A percentile compares a stretch with the other conserved stretches of the same genome.
These are phyloP conservation scores for Pandion haliaetus DNA, from an alignment of 2,113 vertebrate genomes.

Conservation along the genomic window DNA sequence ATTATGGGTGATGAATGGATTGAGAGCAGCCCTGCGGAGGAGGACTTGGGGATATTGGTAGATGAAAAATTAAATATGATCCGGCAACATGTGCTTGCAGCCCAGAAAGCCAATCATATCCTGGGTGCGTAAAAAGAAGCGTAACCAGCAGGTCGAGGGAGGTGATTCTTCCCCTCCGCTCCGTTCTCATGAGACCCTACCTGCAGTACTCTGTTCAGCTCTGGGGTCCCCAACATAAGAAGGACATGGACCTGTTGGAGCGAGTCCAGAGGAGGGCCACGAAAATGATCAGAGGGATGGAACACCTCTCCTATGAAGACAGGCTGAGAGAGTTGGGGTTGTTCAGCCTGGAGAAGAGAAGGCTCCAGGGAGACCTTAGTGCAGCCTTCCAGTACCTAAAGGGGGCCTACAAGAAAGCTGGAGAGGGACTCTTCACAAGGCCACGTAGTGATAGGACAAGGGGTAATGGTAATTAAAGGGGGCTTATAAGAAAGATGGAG, in stretches of 20 bases:
- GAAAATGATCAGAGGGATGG: not conserved
- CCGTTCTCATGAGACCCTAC: fast-evolving
- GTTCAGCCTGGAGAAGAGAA: not conserved
- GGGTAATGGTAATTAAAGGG: not conserved
- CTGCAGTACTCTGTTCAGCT: not conserved
- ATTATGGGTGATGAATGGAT: not conserved
- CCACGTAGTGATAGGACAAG: not conserved
- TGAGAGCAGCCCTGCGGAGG: not conserved
- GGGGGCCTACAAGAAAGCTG: not conserved
- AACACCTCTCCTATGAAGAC: not conserved
- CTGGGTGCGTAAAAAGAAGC: not conserved
- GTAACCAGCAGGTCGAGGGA: not conserved
- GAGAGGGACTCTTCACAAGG: not conserved
- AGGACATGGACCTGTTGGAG: not conserved
- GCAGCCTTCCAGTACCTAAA: not conserved
- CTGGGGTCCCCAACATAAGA: fast-evolving
- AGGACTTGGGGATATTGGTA: not conserved
- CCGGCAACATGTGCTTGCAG: fast-evolving
- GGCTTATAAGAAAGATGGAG: not conserved
- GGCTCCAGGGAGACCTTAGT: not conserved
- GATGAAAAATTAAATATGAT: not conserved
- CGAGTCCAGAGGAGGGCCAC: not conserved
- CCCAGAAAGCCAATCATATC: not conserved
- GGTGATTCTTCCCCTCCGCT: not conserved
- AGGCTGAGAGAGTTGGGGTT: not conserved